Evolutionary conservation across 2,888 invertebrate genomes (phyloP).

Genomic region (Pheosia tremula): DNA sequence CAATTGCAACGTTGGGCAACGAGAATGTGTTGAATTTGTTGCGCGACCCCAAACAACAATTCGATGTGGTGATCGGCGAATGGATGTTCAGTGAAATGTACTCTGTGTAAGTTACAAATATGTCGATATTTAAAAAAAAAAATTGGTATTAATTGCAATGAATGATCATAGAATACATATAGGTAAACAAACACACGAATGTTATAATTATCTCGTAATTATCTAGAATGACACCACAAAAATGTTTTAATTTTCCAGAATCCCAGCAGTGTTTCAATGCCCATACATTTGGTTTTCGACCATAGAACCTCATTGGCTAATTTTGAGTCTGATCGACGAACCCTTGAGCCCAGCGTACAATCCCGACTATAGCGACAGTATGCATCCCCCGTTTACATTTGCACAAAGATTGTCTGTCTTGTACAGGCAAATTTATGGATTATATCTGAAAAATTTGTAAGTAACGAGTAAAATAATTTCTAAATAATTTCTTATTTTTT

Average conservation of each 20-base stretch:
- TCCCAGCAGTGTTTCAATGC: slow-evolving; percentile 49
- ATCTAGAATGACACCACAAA: no score
- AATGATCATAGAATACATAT: no score
- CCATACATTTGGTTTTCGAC: slow-evolving; percentile 58
- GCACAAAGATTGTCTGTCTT: slow-evolving; percentile 29
- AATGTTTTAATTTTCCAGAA: slow-evolving; percentile 37
- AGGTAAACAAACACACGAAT: no score
- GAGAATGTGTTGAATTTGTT: slow-evolving; percentile 44
- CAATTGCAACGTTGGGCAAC: slow-evolving; percentile 33
- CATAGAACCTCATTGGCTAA: slow-evolving; percentile 45
- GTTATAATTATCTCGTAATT: no score
- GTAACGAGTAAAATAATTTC: no score
- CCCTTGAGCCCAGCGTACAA: slow-evolving; percentile 45
- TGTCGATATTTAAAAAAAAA: background rate
- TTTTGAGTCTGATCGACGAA: slow-evolving; percentile 44
- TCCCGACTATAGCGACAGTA: slow-evolving; percentile 20
- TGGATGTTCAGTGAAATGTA: slow-evolving; percentile 57
- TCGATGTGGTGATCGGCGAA: slow-evolving; percentile 59
- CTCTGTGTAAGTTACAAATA: slow-evolving; percentile 43
- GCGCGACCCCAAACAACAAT: slow-evolving; percentile 42
- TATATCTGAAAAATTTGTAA: slow-evolving; percentile 14
- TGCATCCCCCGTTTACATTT: slow-evolving; percentile 47
- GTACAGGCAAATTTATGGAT: slow-evolving; percentile 10
- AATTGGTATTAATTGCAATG: no score
- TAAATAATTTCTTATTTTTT: background rate